Evolutionary conservation across 2,797 vertebrate species (phyloP), one percentile per base, ranked within the genome.

Genomic region (Xiphophorus birchmanni): DNA sequence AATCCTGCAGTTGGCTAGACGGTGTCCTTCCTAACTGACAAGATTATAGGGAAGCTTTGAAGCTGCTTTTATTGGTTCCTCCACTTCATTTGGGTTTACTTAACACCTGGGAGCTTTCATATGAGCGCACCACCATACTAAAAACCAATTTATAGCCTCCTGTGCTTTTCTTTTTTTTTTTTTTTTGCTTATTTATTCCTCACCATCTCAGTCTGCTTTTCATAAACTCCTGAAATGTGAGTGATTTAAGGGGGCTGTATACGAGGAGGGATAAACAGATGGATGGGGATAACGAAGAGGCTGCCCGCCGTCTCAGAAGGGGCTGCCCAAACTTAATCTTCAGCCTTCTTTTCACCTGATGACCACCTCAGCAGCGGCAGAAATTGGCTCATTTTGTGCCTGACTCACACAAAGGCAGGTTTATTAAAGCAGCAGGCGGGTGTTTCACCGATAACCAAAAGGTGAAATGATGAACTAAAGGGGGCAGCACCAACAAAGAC

Each of bases 31-130:
- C 90, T 82, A 83, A 92, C 89, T 92, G 93, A 95, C 96, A 94
- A 94, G 85, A 95, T 96, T 96, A 95, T 92, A 87, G 90, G 85
- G 82, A 78, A 84, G 93, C 90, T 90, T 86, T 91, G 90, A 90
- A 90, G 91, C 88, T 75, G 29, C 78, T 91, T 96, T 95, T 95
- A 96, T 93, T 93, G 92, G 91, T 87, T 80, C 72, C 83, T 82
- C 85, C 89, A 92, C 92, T 95, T 95, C 91, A 94, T 95, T 95
- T 94, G 80, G 86, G 90, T 94, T 96, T 94, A 94, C 91, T 94
- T 93, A 95, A 92, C 89, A 92, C 91, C 92, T 90, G 89, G 92
- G 91, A 92, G 89, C 91, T 82, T 86, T 93, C 91, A 90, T 75
- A 73, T 60, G 75, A 73, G 79, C 82, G 56, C 81, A 47, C 73